Base-by-base conservation (phyloP, 2,113 vertebrate genomes). In the Clarias macrocephalus region DNA sequence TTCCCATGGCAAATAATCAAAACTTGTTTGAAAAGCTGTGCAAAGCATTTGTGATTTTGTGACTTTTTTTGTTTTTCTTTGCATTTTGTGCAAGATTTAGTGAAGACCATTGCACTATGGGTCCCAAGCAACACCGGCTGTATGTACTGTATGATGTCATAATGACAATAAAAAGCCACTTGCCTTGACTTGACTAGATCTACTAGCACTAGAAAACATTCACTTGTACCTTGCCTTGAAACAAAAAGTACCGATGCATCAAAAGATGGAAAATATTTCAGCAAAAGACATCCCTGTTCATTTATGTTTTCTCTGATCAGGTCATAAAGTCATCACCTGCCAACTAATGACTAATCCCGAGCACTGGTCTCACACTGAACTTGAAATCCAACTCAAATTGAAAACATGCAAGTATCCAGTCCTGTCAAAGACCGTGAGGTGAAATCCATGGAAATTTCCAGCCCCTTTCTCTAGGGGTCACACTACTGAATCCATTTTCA, bases 401-500 rank as follows among this genome's bases (percentile, higher is more conserved):
- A 21, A 52, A 72, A 37, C 68, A 65, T 10, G 42, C 18, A 21
- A 54, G 42, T 52, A 5, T 28, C 52, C 0, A 4, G 37, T 52
- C 21, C 21, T 60, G 83, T 11, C 30, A 25, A 59, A 86, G n/a
- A 65, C 23, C 21, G n/a, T 9, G 33, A 62, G 54, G 52, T 25
- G 13, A 82, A 86, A 83, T 30, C 7, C 7, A 25, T 25, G 48
- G 62, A 62, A 15, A 89, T 86, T 89, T 83, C n/a, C 30, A 10
- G 57, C 6, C 48, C 62, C 48, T 60, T 84, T 84, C 68, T 86
- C 54, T 60, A 70, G 90, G 79, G 86, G 84, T 91, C 89, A 91
- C 77, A 90, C 89, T 92, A 88, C 91, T 88, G 84, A 91, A 92
- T 92, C 93, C 88, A 91, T 94, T 92, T 93, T 92, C 89, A 88